Percentiles rank a stretch among this genome's conserved stretches.
These are phyloP conservation scores for Cladopsammia gracilis DNA, from an alignment of 64 coral and sea anemone species.

Conservation along the genomic window DNA sequence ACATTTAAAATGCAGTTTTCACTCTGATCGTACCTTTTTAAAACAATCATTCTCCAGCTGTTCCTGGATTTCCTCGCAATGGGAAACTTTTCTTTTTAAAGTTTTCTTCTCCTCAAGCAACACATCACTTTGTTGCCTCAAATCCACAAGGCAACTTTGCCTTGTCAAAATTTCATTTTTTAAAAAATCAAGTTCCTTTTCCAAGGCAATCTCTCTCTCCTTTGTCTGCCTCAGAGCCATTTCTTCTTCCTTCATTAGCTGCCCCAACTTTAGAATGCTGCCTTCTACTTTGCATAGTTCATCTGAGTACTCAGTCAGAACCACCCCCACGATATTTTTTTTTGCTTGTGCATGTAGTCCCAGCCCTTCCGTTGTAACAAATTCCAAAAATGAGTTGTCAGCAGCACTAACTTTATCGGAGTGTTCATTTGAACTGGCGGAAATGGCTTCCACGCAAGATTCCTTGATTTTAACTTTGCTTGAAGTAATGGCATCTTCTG, in stretches of 20 bases:
- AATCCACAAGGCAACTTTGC: neutral
- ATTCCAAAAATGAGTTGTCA: constrained; percentile 6
- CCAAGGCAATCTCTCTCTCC: neutral
- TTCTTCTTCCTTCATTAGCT: neutral
- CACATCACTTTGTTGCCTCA: neutral
- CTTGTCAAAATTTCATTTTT: neutral
- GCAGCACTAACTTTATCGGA: neutral
- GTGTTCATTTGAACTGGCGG: neutral
- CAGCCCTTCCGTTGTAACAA: constrained; percentile 4
- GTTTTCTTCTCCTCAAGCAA: neutral
- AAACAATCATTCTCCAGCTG: neutral
- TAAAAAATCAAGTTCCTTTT: constrained; percentile 10
- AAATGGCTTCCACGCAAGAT: neutral
- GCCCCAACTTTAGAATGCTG: constrained; percentile 2
- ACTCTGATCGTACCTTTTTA: constrained; percentile 6
- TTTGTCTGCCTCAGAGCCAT: neutral
- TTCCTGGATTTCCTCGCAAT: neutral
- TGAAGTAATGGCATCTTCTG: neutral
- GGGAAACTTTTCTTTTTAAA: neutral
- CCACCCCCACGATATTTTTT: neutral
- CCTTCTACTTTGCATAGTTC: neutral
- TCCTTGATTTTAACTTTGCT: neutral
- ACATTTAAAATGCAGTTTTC: neutral
- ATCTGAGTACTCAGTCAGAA: neutral
- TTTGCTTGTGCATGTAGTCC: neutral